Evolutionary conservation across 2,797 vertebrate species (phyloP), one percentile per base, ranked within the genome.

Genomic region (Notolepis coatsorum): DNA sequence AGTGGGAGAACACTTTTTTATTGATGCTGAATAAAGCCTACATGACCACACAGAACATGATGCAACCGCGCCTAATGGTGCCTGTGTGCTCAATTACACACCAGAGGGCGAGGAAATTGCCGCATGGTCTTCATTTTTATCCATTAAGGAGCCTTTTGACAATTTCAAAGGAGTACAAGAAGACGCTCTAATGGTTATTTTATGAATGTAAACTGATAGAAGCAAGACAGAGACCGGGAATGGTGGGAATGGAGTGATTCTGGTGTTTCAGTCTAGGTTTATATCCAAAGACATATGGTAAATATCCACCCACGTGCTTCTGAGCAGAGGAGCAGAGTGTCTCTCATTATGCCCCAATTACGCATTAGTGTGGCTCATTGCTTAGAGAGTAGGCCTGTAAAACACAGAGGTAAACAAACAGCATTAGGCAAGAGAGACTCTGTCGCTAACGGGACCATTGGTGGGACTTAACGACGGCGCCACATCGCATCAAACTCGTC

Each of bases 91-190:
- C 72, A 77, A 88, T 87, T 75, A 82, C 41, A 75, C 75, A 66
- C 55, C 46, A 33, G 63, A 72, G 80, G 68, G 45, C n/a, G n/a
- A 68, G 64, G 55, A 71, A 69, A 42, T 8, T 65, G 71, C 82
- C 76, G 53, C n/a, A 84, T 23, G 10, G 55, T 31, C 23, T n/a
- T 41, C 58, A 80, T 86, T 80, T 73, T 73, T 78, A 81, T 77
- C 66, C 55, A 78, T 88, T 84, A 79, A 84, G 84, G 81, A 78
- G n/a, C 10, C 8, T 47, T 73, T 76, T 81, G 75, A 74, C 65
- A 83, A 62, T 33, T 82, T 72, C 67, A 68, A 73, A 31, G 61
- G 58, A 18, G 68, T 37, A 59, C 59, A 39, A 54, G 23, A 52
- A 68, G 51, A 50, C 7, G 23, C 47, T 68, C n/a, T 50, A 52